phyloP scores from a whole-genome alignment of 1,140 invertebrate species.

The Diploscapter pachys region DNA sequence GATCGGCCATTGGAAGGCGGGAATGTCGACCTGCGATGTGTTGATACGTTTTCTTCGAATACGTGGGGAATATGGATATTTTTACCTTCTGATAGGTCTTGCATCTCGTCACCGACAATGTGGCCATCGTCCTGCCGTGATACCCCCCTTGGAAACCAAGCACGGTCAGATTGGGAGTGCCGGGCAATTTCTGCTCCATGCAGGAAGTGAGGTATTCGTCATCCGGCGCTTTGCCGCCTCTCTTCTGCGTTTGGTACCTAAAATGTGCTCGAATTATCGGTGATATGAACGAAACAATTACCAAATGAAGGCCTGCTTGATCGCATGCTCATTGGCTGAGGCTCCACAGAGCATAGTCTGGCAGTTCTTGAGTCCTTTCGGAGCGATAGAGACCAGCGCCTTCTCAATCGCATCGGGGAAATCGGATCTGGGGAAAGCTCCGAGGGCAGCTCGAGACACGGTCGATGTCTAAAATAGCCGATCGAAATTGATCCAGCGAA shows the following conservation, averaged over 20 bases:
- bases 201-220: conserved; percentile 48
- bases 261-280: neutral
- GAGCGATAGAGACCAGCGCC: conserved; percentile 43
- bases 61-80: neutral
- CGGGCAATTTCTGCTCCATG: conserved; percentile 64
- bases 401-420: conserved; percentile 47
- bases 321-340: conserved; percentile 56
- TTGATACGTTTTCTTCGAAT: neutral
- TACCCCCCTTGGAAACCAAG: conserved; percentile 52
- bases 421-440: conserved; percentile 52
- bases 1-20: conserved; percentile 77
- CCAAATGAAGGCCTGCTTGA: conserved; percentile 55
- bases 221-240: conserved; percentile 31
- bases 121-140: conserved; percentile 61
- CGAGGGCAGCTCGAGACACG: conserved; percentile 55
- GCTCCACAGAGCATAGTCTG: conserved; percentile 57
- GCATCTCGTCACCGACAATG: conserved; percentile 83
- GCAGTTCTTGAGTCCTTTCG: conserved; percentile 47
- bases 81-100: conserved; percentile 82
- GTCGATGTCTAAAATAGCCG: conserved; percentile 43
- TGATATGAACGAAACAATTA: neutral
- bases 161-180: conserved; percentile 59
- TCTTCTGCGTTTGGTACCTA: conserved; percentile 27
- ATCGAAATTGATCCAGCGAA: neutral
- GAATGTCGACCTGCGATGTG: conserved; percentile 82